Percentiles rank a stretch among this genome's conserved stretches.
Evolutionary conservation across 2,888 invertebrate genomes (phyloP).

Genomic region (Galeruca laticollis): DNA sequence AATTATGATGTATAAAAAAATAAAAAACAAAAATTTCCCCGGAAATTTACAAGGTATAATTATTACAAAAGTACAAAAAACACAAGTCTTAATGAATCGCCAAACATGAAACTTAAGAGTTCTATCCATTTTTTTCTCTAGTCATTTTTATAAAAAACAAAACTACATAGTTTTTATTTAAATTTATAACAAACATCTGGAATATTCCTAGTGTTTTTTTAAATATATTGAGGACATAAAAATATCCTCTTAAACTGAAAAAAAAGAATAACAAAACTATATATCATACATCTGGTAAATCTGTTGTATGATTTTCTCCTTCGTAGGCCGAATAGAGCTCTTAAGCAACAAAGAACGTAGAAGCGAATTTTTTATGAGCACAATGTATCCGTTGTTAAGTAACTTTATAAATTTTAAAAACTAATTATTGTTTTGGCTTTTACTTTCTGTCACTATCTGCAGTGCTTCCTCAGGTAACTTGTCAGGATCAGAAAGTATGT

Average conservation of each 20-base stretch:
- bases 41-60: not conserved
- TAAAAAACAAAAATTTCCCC: not conserved
- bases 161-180: too few species aligned
- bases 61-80: slow-evolving; percentile 5
- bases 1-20: not conserved
- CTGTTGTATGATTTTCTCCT: too few species aligned
- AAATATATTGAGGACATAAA: too few species aligned
- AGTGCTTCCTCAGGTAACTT: slow-evolving; percentile 91
- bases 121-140: too few species aligned
- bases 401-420: slow-evolving; percentile 16
- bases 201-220: too few species aligned
- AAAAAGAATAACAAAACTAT: too few species aligned
- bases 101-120: not conserved
- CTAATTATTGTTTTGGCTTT: slow-evolving; percentile 39
- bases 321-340: not conserved
- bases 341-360: slow-evolving; percentile 9
- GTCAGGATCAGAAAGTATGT: slow-evolving; percentile 90
- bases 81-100: not conserved
- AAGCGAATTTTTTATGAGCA: slow-evolving; percentile 44
- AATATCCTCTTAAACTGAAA: too few species aligned
- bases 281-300: too few species aligned
- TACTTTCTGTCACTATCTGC: slow-evolving; percentile 72
- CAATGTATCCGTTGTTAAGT: slow-evolving; percentile 31
- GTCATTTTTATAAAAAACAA: too few species aligned
- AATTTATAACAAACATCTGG: too few species aligned